These are phyloP conservation scores for Grammomys dolichurus DNA, from an alignment of 2,113 vertebrate genomes.

Conservation along the genomic window DNA sequence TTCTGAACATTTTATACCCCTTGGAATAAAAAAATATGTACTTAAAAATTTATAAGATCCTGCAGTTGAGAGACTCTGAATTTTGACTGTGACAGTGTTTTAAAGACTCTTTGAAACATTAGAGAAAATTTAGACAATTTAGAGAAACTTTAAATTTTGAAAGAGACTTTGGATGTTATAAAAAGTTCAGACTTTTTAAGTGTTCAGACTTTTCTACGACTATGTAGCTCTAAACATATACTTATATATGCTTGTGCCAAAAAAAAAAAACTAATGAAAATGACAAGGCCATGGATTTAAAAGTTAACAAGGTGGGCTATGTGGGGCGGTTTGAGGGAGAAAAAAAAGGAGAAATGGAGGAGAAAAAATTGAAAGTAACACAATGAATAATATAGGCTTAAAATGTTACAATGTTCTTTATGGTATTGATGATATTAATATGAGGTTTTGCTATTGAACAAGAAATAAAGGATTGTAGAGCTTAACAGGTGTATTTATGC, in stretches of 20 bases:
- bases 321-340: neutral
- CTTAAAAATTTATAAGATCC: neutral
- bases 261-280: neutral
- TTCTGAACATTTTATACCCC: neutral
- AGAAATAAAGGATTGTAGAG: neutral
- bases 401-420: neutral
- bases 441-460: neutral
- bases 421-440: neutral
- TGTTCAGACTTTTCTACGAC: neutral
- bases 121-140: neutral
- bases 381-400: neutral
- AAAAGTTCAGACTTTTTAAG: neutral
- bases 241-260: too few species aligned
- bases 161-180: neutral
- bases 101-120: neutral
- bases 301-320: neutral
- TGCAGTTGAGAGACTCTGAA: neutral
- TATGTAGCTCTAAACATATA: neutral
- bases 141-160: neutral
- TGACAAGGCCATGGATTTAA: neutral
- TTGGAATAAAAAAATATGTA: neutral
- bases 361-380: neutral
- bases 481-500: neutral
- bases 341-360: neutral
- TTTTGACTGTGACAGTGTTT: neutral